A percentile compares a stretch with the other conserved stretches of the same genome.
Conservation (phyloP, 2,888 invertebrate genomes). For the Leptura quadrifasciata region DNA sequence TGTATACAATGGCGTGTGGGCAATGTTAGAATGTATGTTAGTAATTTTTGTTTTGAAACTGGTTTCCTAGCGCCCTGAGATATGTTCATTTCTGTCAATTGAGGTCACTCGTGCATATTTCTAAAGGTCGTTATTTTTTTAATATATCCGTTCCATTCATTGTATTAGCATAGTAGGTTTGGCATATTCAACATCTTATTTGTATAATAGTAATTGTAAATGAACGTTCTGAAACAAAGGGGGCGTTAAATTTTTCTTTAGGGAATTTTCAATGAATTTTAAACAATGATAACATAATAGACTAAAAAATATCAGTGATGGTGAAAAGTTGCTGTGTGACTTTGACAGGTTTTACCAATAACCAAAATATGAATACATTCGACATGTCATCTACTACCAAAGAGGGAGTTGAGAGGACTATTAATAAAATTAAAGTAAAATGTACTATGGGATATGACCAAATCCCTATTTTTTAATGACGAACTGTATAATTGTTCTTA, state of each 20-base stretch:
- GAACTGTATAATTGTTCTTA: too few species aligned
- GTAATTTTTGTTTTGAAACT: constrained; percentile 49
- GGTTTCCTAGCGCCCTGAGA: constrained; percentile 49
- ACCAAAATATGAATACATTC: too few species aligned
- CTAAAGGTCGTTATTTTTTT: constrained; percentile 53
- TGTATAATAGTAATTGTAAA: constrained; percentile 11
- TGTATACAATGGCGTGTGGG: constrained; percentile 50
- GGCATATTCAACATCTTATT: constrained; percentile 37
- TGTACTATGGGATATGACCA: too few species aligned
- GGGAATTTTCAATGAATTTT: not conserved
- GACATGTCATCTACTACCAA: too few species aligned
- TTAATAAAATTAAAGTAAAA: too few species aligned
- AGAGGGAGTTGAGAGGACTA: too few species aligned
- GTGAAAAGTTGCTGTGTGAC: too few species aligned
- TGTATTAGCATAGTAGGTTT: constrained; percentile 51
- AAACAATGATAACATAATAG: too few species aligned
- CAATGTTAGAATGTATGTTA: constrained; percentile 49
- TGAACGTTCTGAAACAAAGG: not conserved
- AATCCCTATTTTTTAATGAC: too few species aligned
- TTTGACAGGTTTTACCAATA: too few species aligned
- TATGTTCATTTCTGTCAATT: constrained; percentile 4
- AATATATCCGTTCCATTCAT: constrained; percentile 47
- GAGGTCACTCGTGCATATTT: constrained; percentile 30
- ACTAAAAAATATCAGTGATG: too few species aligned
- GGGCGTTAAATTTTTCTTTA: not conserved